Conservation (phyloP, 2,888 invertebrate species). For the Gastracanthus pulcherrimus region DNA sequence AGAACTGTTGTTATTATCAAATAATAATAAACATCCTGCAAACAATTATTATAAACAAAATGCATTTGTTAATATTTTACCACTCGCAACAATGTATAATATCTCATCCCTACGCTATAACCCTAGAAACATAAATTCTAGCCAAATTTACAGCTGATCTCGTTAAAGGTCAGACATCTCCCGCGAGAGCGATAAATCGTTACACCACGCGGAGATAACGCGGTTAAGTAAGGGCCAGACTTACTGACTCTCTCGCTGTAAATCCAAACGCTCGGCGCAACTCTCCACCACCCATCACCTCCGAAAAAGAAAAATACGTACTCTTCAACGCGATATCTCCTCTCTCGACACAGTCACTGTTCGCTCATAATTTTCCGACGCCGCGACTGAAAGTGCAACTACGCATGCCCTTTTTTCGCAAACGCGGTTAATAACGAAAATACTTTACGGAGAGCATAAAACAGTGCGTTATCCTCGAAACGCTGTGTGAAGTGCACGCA, state of each 20-base stretch:
- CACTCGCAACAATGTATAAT: too few relatives aligned
- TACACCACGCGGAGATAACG: slow-evolving; percentile 28
- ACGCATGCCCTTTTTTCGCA: background rate
- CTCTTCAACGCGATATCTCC: background rate
- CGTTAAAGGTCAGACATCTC: slow-evolving; percentile 20
- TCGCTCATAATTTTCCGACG: slow-evolving; percentile 38
- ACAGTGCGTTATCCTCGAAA: slow-evolving; percentile 24
- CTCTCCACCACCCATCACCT: too few relatives aligned
- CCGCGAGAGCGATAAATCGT: slow-evolving; percentile 39
- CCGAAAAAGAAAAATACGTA: background rate
- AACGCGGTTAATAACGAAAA: slow-evolving; percentile 48
- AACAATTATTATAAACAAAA: too few relatives aligned
- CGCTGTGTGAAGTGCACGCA: too few relatives aligned
- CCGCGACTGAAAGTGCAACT: background rate
- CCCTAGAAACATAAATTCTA: slow-evolving; percentile 10
- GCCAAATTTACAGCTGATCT: slow-evolving; percentile 23
- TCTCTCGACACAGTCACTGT: background rate
- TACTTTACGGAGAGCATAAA: slow-evolving; percentile 51
- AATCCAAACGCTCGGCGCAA: slow-evolving; percentile 23
- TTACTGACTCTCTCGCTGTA: too few relatives aligned
- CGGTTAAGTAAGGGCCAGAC: slow-evolving; percentile 1
- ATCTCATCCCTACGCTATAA: background rate
- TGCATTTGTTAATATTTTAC: too few relatives aligned
- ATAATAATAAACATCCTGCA: background rate
- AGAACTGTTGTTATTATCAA: too few relatives aligned